A percentile compares a stretch with the other conserved stretches of the same genome.
These are phyloP conservation scores for Geococcyx californianus DNA, from an alignment of 2,113 vertebrate species.

Conservation along the genomic window DNA sequence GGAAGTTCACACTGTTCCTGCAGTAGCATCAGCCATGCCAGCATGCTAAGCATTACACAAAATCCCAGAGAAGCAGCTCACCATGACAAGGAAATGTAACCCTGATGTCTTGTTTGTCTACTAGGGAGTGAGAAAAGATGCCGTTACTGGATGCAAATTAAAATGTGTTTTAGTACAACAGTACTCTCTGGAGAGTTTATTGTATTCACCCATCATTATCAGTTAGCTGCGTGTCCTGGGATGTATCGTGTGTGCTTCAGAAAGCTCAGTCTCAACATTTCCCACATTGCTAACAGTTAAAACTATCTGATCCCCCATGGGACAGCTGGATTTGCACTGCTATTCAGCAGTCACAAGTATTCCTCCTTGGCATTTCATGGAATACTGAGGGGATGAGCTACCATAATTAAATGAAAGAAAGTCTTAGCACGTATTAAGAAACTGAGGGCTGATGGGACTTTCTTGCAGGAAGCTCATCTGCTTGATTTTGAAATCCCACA, in stretches of 20 bases:
- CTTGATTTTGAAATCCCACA: background rate
- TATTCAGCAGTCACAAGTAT: background rate
- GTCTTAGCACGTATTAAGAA: background rate
- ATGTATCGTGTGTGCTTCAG: background rate
- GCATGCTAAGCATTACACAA: background rate
- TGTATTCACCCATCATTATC: background rate
- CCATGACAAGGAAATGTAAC: background rate
- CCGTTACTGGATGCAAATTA: background rate
- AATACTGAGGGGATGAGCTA: background rate
- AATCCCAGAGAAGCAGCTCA: background rate
- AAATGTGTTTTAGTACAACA: background rate
- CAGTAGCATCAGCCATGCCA: rapidly evolving
- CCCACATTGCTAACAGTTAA: background rate
- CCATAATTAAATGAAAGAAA: background rate
- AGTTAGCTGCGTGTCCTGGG: background rate
- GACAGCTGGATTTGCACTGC: background rate
- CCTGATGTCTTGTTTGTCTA: background rate
- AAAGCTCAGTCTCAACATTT: background rate
- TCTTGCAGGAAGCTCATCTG: background rate
- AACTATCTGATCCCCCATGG: background rate
- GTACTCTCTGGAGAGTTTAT: background rate
- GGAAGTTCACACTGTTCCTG: background rate
- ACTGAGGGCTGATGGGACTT: background rate
- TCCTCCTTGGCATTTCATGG: background rate
- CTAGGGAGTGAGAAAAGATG: background rate